Percentiles rank a stretch among this genome's conserved stretches.
Conservation (phyloP, 2,888 invertebrate genomes). For the Muscina levida region DNA sequence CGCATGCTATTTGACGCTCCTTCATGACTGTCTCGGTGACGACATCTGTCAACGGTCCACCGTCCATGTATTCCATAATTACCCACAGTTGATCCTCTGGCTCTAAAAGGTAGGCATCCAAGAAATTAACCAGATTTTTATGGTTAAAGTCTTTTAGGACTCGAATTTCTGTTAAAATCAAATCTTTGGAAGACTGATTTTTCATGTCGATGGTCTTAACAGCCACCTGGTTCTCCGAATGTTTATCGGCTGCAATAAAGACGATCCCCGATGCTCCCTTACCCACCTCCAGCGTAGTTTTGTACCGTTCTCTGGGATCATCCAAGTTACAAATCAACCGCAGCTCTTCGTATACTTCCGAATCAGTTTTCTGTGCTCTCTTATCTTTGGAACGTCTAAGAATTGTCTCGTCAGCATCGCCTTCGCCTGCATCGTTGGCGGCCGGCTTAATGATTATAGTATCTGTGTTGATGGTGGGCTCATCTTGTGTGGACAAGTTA, state of each 20-base stretch:
- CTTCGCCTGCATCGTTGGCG: slow-evolving; percentile 79
- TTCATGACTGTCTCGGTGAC: slow-evolving; percentile 98
- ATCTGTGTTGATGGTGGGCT: slow-evolving; percentile 74
- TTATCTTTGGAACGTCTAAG: slow-evolving; percentile 79
- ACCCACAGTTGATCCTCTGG: slow-evolving; percentile 97
- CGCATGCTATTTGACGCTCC: slow-evolving; percentile 97
- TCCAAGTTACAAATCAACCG: slow-evolving; percentile 89
- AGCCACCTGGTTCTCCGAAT: slow-evolving; percentile 89
- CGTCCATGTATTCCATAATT: slow-evolving; percentile 96
- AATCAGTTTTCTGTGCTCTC: slow-evolving; percentile 78
- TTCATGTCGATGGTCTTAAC: slow-evolving; percentile 97
- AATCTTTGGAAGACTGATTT: slow-evolving; percentile 96
- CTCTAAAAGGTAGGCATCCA: slow-evolving; percentile 94
- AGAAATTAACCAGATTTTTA: slow-evolving; percentile 96
- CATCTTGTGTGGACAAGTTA: slow-evolving; percentile 67
- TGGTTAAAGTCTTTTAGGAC: slow-evolving; percentile 95
- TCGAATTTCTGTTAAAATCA: slow-evolving; percentile 96
- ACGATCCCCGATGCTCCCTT: slow-evolving; percentile 96
- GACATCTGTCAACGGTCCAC: slow-evolving; percentile 97
- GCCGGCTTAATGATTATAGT: slow-evolving; percentile 77
- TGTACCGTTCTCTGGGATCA: slow-evolving; percentile 90
- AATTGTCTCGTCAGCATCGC: slow-evolving; percentile 77
- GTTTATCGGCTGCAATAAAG: slow-evolving; percentile 91
- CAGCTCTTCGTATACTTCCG: slow-evolving; percentile 86
- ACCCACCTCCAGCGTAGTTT: slow-evolving; percentile 91